phyloP scores from a whole-genome alignment of 1,140 invertebrate genomes.

The Heliconius eleuchia region DNA sequence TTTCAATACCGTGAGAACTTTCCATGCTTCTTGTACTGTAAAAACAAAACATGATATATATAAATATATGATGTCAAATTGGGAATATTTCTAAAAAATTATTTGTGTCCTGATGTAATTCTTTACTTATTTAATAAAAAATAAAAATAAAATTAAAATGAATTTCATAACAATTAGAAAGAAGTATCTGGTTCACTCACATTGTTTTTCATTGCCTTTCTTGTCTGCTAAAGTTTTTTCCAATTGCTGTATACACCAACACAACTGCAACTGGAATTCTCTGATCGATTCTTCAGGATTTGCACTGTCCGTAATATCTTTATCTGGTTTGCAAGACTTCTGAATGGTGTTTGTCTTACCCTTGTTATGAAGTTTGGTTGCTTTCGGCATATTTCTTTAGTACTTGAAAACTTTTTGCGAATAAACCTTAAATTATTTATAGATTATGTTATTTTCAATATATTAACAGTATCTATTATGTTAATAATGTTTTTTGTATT shows the following conservation, averaged over 20 bases:
- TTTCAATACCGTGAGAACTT: slow-evolving; percentile 85
- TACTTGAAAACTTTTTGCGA: background rate
- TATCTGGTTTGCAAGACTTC: slow-evolving; percentile 61
- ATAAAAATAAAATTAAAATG: background rate
- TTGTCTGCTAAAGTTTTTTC: slow-evolving; percentile 82
- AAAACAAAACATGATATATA: background rate
- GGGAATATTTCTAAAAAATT: background rate
- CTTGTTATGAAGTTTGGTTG: slow-evolving; percentile 71
- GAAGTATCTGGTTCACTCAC: slow-evolving; percentile 59
- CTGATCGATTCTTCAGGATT: slow-evolving; percentile 81
- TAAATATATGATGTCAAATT: background rate
- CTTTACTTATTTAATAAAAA: background rate
- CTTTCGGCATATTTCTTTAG: slow-evolving; percentile 67
- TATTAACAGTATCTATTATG: slow-evolving; percentile 12
- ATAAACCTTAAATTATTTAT: slow-evolving; percentile 7
- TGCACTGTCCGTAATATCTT: slow-evolving; percentile 49
- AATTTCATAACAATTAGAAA: background rate
- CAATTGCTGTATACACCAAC: slow-evolving; percentile 89
- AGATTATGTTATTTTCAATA: background rate
- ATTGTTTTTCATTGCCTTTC: slow-evolving; percentile 84
- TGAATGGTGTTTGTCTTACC: slow-evolving; percentile 67
- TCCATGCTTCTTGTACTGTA: slow-evolving; percentile 83
- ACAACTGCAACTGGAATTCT: slow-evolving; percentile 87
- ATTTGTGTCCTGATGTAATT: too few species aligned
- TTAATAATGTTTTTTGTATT: background rate